Evolutionary conservation across 2,797 vertebrate genomes (phyloP).

Genomic region (Australoheros facetus): DNA sequence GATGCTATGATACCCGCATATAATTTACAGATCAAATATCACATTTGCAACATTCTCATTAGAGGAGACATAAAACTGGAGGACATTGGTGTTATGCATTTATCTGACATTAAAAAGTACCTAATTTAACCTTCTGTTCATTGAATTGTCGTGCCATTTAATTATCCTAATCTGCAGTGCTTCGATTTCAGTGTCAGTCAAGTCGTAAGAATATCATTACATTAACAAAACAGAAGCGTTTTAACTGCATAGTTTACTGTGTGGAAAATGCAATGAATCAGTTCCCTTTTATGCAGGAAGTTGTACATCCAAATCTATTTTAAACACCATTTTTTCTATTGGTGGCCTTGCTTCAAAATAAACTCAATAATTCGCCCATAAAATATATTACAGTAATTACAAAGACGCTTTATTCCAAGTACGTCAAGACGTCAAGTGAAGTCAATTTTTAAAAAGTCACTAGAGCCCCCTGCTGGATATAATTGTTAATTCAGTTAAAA

Average conservation of each 20-base stretch:
- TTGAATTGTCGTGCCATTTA: background rate
- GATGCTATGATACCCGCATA: background rate
- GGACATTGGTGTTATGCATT: background rate
- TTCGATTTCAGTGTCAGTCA: slow-evolving; percentile 13
- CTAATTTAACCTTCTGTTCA: slow-evolving; percentile 8
- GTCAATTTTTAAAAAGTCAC: slow-evolving; percentile 28
- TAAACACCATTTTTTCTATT: slow-evolving; percentile 26
- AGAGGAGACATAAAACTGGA: background rate
- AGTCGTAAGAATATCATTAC: background rate
- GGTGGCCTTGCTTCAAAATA: background rate
- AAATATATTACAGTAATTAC: slow-evolving; percentile 7
- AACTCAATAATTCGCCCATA: background rate
- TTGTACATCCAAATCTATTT: slow-evolving; percentile 3
- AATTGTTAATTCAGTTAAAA: slow-evolving; percentile 23
- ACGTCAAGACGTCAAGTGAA: slow-evolving; percentile 6
- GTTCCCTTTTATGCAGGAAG: slow-evolving; percentile 4
- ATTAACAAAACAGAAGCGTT: slow-evolving; percentile 1
- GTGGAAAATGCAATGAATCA: slow-evolving; percentile 39
- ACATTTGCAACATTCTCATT: background rate
- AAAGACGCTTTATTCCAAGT: slow-evolving; percentile 15
- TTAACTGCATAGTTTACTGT: slow-evolving; percentile 15
- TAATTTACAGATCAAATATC: background rate
- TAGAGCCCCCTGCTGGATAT: slow-evolving; percentile 60
- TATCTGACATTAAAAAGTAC: slow-evolving; percentile 43
- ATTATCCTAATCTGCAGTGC: background rate